Evolutionary conservation across 2,113 vertebrate genomes (phyloP), one percentile per base, ranked within the genome.

Genomic region (Pseudorasbora parva): DNA sequence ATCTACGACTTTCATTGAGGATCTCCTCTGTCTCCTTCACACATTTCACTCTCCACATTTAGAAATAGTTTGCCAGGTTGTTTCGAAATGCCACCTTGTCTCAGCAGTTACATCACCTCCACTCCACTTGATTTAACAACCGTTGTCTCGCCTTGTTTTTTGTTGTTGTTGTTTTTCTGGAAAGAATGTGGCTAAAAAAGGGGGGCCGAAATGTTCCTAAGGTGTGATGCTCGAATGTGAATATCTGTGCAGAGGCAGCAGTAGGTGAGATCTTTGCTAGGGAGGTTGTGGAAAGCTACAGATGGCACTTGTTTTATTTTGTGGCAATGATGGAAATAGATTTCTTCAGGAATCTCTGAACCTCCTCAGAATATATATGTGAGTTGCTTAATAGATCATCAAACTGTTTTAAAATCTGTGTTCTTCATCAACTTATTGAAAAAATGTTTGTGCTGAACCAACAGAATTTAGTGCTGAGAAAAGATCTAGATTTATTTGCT

Each of bases 211-310:
- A 76, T 57, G 15, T 56, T 37, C 30, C 27, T 21, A 56, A 37
- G 49, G 74, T 56, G 45, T 49, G 27, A 76, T 54, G 10, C 2
- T 62, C n/a, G 45, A 19, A 78, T 78, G 37, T 78, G n/a, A 78
- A 78, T 49, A 68, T 80, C 59, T 68, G 37, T 78, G 60, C 25
- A 33, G 23, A 80, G 43, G 17, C 43, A 80, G 43, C 59, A 80
- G 60, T 80, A 69, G 47, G 64, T 69, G 64, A 81, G 78, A 81
- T 81, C 45, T 69, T 81, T 47, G 60, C 60, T 81, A 54, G 49
- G 11, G 47, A 51, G 78, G 47, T 80, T 80, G 78, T 66, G 14
- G 45, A 51, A 80, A 80, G 78, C 78, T 81, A 81, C 78, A 69
- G 47, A 69, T 81, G 78, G 45, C 78, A 51, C 45, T 51, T 80